Evolutionary conservation across 2,888 invertebrate species (phyloP).

Genomic region (Amorpha juglandis): DNA sequence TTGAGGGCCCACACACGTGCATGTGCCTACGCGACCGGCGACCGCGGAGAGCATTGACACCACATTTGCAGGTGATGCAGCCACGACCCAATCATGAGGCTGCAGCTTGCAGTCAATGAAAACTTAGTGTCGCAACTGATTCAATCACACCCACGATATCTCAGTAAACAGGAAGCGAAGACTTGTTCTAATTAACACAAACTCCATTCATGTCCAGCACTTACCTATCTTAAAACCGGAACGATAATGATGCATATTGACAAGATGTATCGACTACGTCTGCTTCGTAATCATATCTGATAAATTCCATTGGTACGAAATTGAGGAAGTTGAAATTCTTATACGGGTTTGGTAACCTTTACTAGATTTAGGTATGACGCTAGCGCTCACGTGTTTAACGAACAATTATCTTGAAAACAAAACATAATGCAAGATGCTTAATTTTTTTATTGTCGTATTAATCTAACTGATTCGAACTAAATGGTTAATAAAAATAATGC

Average conservation of each 20-base stretch:
- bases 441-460: too few species aligned
- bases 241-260: conserved; percentile 16
- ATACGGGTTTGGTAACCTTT: not conserved
- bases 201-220: conserved; percentile 22
- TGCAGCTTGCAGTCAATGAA: conserved; percentile 17
- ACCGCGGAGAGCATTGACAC: conserved; percentile 51
- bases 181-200: conserved; percentile 18
- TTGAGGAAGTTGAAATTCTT: not conserved
- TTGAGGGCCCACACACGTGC: conserved; percentile 50
- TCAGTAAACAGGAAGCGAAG: conserved; percentile 12
- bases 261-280: conserved; percentile 10
- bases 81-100: conserved; percentile 30
- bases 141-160: conserved; percentile 13
- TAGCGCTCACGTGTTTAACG: not conserved
- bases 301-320: not conserved
- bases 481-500: too few species aligned
- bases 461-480: too few species aligned
- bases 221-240: conserved; percentile 24
- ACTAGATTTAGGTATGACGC: not conserved
- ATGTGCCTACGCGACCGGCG: conserved; percentile 46
- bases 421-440: too few species aligned
- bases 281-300: conserved; percentile 8
- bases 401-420: not conserved
- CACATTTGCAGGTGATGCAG: conserved; percentile 54
- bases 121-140: conserved; percentile 18